Evolutionary conservation across 1,140 invertebrate species (phyloP).

Genomic region (Oscheius sp.): DNA sequence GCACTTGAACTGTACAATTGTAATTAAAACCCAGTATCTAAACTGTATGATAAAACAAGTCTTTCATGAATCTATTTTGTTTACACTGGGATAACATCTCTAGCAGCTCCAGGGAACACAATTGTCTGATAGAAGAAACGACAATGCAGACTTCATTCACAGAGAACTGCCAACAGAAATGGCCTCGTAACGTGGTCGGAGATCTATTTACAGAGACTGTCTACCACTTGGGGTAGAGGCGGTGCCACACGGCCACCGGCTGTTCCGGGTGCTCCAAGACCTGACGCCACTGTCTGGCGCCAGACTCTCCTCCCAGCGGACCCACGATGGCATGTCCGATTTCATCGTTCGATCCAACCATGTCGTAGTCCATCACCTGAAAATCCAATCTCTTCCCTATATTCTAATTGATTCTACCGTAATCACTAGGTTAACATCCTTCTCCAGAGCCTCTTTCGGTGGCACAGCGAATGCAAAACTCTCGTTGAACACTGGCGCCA

Average conservation of each 20-base stretch:
- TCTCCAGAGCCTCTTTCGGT: constrained; percentile 78
- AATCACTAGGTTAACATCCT: constrained; percentile 52
- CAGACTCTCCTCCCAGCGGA: constrained; percentile 50
- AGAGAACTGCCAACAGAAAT: no score
- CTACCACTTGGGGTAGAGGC: constrained; percentile 53
- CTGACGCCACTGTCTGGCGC: constrained; percentile 54
- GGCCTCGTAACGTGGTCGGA: no score
- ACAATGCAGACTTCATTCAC: no score
- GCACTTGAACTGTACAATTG: no score
- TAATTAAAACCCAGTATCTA: no score
- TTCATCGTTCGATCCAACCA: constrained; percentile 50
- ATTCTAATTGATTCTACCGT: constrained; percentile 40
- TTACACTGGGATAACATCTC: no score
- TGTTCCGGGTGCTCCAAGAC: constrained; percentile 50
- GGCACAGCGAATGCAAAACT: constrained; percentile 86
- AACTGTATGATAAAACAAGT: no score
- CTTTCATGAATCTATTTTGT: no score
- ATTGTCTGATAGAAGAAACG: no score
- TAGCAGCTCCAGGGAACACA: no score
- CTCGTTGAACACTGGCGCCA: constrained; percentile 89
- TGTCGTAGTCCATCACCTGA: constrained; percentile 59
- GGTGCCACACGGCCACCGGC: constrained; percentile 52
- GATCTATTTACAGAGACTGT: background rate
- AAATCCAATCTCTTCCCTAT: background rate
- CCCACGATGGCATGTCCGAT: constrained; percentile 58